A percentile compares a stretch with the other conserved stretches of the same genome.
phyloP scores from a whole-genome alignment of 2,797 vertebrate genomes.

The Ibycter americanus region DNA sequence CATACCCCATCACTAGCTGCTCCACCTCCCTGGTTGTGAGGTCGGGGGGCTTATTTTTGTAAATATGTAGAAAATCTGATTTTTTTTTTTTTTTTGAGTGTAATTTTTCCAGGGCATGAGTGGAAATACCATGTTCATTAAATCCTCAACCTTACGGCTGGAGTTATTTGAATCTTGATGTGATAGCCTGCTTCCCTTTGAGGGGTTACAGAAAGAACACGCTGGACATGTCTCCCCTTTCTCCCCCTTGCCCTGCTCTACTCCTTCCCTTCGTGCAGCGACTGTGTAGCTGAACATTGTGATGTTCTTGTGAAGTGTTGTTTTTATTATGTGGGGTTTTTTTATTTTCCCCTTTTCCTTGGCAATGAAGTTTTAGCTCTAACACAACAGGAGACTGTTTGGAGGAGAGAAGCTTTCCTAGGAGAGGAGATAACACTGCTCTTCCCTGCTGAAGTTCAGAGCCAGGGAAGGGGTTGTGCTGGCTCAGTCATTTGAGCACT shows the following conservation, averaged over 20 bases:
- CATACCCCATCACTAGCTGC: not conserved
- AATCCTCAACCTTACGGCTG: not conserved
- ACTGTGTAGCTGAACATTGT: constrained; percentile 52
- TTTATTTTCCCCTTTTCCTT: not conserved
- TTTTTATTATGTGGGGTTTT: not conserved
- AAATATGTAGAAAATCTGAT: constrained; percentile 60
- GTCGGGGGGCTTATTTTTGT: constrained; percentile 43
- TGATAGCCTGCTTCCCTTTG: not conserved
- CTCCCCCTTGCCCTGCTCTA: not conserved
- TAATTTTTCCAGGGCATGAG: constrained; percentile 41
- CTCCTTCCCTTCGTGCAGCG: constrained; percentile 5
- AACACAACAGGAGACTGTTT: not conserved
- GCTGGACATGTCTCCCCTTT: not conserved
- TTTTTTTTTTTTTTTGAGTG: not conserved
- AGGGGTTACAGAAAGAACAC: not conserved
- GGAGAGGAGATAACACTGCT: not conserved
- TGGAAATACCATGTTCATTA: not conserved
- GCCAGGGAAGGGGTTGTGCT: not conserved
- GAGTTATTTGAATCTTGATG: not conserved
- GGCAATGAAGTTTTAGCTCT: not conserved
- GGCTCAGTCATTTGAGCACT: not conserved
- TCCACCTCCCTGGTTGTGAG: constrained; percentile 41
- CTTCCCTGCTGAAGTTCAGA: not conserved
- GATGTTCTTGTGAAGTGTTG: constrained; percentile 1
- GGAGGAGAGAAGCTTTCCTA: not conserved